Conservation (phyloP, 1,140 invertebrate species). For the Macrosteles quadrilineatus region DNA sequence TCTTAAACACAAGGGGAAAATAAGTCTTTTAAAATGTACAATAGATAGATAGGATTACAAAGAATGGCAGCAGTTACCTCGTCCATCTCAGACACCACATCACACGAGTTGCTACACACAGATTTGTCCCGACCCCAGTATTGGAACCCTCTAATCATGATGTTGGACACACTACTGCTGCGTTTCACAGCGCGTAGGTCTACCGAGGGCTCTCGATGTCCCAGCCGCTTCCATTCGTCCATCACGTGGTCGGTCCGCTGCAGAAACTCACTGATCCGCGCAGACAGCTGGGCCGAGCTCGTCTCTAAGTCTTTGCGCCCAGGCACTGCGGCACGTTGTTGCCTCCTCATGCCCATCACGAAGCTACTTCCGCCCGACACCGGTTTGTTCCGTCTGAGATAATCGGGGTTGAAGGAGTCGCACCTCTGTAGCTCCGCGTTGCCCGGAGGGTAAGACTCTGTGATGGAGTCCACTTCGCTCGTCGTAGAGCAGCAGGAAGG, state of each 20-base stretch:
- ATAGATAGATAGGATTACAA: too few species aligned
- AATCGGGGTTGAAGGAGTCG: too few species aligned
- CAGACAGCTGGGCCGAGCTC: slow-evolving; percentile 69
- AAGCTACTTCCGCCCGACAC: background rate
- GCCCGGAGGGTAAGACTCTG: background rate
- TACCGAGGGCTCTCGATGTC: slow-evolving; percentile 25
- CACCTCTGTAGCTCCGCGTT: too few species aligned
- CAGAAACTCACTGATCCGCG: slow-evolving; percentile 66
- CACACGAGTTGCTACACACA: background rate
- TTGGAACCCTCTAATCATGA: slow-evolving; percentile 76
- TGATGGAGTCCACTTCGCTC: slow-evolving; percentile 13
- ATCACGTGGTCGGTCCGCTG: slow-evolving; percentile 77
- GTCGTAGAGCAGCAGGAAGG: background rate
- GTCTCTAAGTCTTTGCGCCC: slow-evolving; percentile 72
- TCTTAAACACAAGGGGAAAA: too few species aligned
- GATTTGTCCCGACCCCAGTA: slow-evolving; percentile 50
- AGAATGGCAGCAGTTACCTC: too few species aligned
- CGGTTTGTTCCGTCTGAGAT: too few species aligned
- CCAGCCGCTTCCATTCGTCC: slow-evolving; percentile 69
- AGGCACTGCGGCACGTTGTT: slow-evolving; percentile 46
- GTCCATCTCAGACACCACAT: slow-evolving; percentile 23
- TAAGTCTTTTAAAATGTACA: too few species aligned
- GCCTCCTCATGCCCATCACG: slow-evolving; percentile 42
- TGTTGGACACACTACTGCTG: slow-evolving; percentile 74
- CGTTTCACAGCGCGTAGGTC: slow-evolving; percentile 55